Evolutionary conservation across 2,797 vertebrate genomes (phyloP), one percentile per base, ranked within the genome.

Genomic region (Tapirus indicus): DNA sequence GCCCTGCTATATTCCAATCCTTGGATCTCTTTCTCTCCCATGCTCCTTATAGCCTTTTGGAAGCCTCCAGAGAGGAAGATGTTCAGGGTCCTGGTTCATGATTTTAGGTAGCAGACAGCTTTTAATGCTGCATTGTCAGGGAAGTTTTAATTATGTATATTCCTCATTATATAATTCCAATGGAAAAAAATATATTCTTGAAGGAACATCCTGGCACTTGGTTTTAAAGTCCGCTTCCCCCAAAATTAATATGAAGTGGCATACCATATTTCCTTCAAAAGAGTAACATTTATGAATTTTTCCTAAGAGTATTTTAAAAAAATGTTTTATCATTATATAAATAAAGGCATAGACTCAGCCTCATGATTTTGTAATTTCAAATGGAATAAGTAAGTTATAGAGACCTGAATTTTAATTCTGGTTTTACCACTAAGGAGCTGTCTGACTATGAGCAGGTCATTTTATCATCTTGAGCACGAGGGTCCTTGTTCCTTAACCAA

Each of bases 101-200:
- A 68, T 80, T 97, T 96, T 52, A 92, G 68, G 72, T 47, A 96
- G 69, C 66, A 94, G 93, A 90, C 91, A 92, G 92, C 38, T 97
- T 96, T 95, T 92, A 85, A 77, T 52, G 78, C 92, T 74, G 92
- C 71, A n/a, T 75, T 71, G 88, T 80, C 78, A 93, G 75, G 94
- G 23, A 96, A 91, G 41, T 90, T 97, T 97, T 96, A 94, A 97
- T 95, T 95, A 97, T 96, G 68, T 68, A 95, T 95, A 75, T 85
- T 91, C 32, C 84, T 96, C 62, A 75, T 95, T 92, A 75, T 94
- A 85, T 71, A 97, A 97, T 74, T 92, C 80, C 88, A 95, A 11
- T 52, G 56, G 60, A 52, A 60, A 79, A 84, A 91, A 25, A 20
- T 68, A 79, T 96, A 83, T 95, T 95, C 74, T 97, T 95, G 94